Conservation (phyloP, 2,797 vertebrate genomes). For the Microctenopoma lineatum region DNA sequence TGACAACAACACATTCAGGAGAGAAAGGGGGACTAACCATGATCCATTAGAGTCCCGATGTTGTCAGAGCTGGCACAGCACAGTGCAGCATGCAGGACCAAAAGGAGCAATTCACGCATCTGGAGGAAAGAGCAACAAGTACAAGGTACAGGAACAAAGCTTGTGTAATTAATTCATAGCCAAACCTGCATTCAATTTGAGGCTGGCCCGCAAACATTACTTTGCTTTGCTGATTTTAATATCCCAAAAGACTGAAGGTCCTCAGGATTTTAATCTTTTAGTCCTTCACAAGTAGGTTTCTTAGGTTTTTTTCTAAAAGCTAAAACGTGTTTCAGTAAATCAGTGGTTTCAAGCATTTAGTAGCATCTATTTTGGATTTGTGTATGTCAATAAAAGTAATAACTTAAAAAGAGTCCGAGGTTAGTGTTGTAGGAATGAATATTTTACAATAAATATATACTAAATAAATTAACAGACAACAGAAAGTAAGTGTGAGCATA, state of each 20-base stretch:
- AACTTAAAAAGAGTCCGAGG: not conserved
- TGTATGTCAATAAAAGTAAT: not conserved
- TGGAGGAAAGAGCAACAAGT: slow-evolving; percentile 30
- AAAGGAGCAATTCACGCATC: slow-evolving; percentile 60
- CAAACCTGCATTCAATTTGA: not conserved
- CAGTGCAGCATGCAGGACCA: slow-evolving; percentile 36
- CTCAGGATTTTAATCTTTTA: not conserved
- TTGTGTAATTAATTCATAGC: not conserved
- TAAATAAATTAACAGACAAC: not conserved
- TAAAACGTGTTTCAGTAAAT: not conserved
- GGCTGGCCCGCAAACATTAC: not conserved
- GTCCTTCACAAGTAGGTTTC: no score
- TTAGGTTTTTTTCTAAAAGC: no score
- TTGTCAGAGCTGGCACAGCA: slow-evolving; percentile 17
- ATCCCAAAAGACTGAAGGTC: not conserved
- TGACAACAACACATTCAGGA: not conserved
- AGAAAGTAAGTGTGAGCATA: not conserved
- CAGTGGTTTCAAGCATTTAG: not conserved
- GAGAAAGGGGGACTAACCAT: slow-evolving; percentile 52
- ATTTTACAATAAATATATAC: not conserved
- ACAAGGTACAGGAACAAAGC: not conserved
- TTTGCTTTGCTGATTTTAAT: not conserved
- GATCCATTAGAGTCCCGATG: slow-evolving; percentile 58
- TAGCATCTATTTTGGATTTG: not conserved
- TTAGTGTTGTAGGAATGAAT: not conserved